Evolutionary conservation across 2,888 invertebrate species (phyloP), one percentile per base, ranked within the genome.

Genomic region (Ophioninae sp.): DNA sequence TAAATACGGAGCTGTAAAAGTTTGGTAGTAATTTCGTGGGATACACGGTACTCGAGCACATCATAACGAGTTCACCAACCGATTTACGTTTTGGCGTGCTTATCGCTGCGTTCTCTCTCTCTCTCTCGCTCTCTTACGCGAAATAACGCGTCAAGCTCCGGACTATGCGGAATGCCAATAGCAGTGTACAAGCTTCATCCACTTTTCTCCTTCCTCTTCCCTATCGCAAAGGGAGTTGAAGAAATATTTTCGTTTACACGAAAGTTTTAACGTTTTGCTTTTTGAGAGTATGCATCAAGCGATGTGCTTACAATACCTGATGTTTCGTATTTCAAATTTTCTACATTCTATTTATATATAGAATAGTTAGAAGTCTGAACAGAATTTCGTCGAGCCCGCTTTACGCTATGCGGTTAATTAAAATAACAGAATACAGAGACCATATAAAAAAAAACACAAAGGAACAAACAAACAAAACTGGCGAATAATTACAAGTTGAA

Each of bases 121-220:
- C 73, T 59, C 63, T 65, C 51, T 22, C 71, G 61, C 56, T 30
- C 51, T 58, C 59, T 58, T 69, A 77, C 77, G 77, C 72, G 81
- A 51, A 81, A 81, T 81, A 77, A 81, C 81, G 81, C 81, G 81
- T 81, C 81, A 81, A 77, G 81, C 72, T 72, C 81, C 77, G 81
- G 81, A 72, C 79, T 77, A 77, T 77, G 76, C 77, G 72, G 51
- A 77, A 81, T 81, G 81, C 81, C 81, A 77, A 81, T 77, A 81
- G 77, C 81, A 81, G 72, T 59, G 67, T 68, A 81, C 81, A 30
- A 73, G 77, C 81, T 81, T 86, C 79, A 69, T 69, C 74, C 74
- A 71, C 64, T 67, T 56, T 56, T 51, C 86, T 74, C n/a, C 71
- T 58, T 63, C 59, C 64, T 71, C 59, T 23, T 59, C 20, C 81